phyloP scores from a whole-genome alignment of 2,888 invertebrate species.

The Cryptocheilus praepositus region DNA sequence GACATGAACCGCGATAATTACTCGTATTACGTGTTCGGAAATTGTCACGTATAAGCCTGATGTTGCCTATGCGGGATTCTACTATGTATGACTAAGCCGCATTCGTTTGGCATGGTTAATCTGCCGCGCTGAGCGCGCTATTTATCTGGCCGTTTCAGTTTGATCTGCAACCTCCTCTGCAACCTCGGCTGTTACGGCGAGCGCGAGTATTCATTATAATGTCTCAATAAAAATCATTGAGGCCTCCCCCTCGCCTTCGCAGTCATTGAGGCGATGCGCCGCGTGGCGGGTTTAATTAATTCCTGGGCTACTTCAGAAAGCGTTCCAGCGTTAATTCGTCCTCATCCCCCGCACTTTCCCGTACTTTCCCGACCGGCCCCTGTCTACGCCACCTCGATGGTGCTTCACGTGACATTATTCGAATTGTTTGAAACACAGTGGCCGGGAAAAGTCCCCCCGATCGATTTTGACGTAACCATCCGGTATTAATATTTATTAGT shows the following conservation, averaged over 20 bases:
- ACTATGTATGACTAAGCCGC: conserved; percentile 45
- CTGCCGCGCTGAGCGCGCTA: not conserved
- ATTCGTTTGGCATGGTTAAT: too few species aligned
- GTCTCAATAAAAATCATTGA: not conserved
- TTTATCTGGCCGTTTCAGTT: not conserved
- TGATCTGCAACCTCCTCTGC: not conserved
- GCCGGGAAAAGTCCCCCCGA: conserved; percentile 37
- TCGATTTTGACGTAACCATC: conserved; percentile 55
- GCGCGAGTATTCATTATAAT: too few species aligned
- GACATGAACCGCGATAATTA: conserved; percentile 57
- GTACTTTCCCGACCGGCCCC: not conserved
- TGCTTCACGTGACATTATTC: conserved; percentile 15
- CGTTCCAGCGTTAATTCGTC: too few species aligned
- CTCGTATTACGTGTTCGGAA: conserved; percentile 54
- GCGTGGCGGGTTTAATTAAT: too few species aligned
- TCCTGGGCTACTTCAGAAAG: too few species aligned
- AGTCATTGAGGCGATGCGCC: too few species aligned
- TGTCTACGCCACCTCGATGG: not conserved
- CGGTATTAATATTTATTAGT: conserved; percentile 68
- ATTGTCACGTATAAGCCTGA: conserved; percentile 53
- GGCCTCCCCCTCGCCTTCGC: not conserved
- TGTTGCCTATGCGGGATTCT: conserved; percentile 45
- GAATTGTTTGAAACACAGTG: conserved; percentile 20
- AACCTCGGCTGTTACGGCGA: not conserved
- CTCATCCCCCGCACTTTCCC: too few species aligned